These are phyloP conservation scores for Saimiri boliviensis DNA, from an alignment of 2,113 vertebrate species.

Conservation along the genomic window DNA sequence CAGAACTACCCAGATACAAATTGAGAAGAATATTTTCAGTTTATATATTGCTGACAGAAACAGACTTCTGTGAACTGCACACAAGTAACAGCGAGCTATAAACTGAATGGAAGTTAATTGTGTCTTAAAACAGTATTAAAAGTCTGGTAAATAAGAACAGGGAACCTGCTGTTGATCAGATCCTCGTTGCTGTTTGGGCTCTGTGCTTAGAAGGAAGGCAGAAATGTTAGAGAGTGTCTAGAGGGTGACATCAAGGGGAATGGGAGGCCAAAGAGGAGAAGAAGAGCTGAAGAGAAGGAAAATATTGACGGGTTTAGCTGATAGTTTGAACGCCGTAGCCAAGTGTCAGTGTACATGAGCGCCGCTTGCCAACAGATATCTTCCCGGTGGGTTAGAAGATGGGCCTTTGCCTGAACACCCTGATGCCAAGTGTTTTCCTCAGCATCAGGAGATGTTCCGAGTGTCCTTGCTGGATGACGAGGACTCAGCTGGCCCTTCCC, in stretches of 20 bases:
- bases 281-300: too few species aligned
- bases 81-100: too few species aligned
- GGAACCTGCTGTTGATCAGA: fast-evolving
- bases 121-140: fast-evolving
- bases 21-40: neutral
- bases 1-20: neutral
- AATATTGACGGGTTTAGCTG: neutral
- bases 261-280: fast-evolving
- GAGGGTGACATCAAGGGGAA: too few species aligned
- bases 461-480: neutral
- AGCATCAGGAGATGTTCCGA: neutral
- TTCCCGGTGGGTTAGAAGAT: neutral
- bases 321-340: neutral
- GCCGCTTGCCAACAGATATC: neutral
- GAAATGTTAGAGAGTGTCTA: neutral
- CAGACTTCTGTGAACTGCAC: neutral
- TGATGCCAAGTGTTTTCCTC: neutral
- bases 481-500: neutral
- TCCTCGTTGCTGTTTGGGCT: fast-evolving
- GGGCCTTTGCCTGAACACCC: neutral
- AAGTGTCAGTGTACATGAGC: neutral
- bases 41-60: neutral
- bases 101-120: neutral
- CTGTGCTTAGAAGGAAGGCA: neutral
- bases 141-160: too few species aligned